Percentiles rank a stretch among this genome's conserved stretches.
These are phyloP conservation scores for Setipinna tenuifilis DNA, from an alignment of 2,797 vertebrate species.

Conservation along the genomic window DNA sequence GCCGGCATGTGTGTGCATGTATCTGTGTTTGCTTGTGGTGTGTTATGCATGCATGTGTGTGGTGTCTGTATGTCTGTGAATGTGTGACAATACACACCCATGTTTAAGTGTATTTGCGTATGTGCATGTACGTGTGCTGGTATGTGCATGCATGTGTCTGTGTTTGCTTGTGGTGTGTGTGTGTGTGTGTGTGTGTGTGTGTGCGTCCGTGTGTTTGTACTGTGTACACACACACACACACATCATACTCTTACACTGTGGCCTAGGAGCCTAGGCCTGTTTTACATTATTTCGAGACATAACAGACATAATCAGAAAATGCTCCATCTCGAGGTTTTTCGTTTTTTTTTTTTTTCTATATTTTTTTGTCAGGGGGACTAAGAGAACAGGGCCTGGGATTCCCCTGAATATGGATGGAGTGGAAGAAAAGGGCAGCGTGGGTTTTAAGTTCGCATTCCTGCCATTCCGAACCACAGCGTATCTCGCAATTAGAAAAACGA, in stretches of 20 bases:
- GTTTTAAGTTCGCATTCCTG: conserved; percentile 73
- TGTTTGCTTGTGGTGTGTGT: conserved; percentile 6
- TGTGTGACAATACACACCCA: too few relatives aligned
- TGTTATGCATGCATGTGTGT: background rate
- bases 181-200: background rate
- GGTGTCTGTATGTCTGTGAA: background rate
- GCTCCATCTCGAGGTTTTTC: conserved; percentile 54
- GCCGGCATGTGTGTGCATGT: background rate
- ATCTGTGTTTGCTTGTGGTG: background rate
- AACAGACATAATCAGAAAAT: conserved; percentile 72
- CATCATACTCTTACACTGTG: conserved; percentile 13
- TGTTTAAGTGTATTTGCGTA: background rate
- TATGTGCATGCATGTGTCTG: background rate
- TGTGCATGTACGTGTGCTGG: background rate
- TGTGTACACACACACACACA: background rate
- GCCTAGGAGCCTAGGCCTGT: conserved; percentile 64
- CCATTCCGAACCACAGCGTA: conserved; percentile 72
- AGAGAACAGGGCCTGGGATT: conserved; percentile 74
- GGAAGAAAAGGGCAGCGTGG: conserved; percentile 60
- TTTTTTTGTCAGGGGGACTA: conserved; percentile 61
- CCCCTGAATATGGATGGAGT: conserved; percentile 75
- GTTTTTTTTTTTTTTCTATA: background rate
- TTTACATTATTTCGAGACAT: conserved; percentile 82
- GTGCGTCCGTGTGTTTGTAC: background rate
- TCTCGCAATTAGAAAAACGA: conserved; percentile 77